These are phyloP conservation scores for Eurosta solidaginis DNA, from an alignment of 1,140 invertebrate species.

Conservation along the genomic window DNA sequence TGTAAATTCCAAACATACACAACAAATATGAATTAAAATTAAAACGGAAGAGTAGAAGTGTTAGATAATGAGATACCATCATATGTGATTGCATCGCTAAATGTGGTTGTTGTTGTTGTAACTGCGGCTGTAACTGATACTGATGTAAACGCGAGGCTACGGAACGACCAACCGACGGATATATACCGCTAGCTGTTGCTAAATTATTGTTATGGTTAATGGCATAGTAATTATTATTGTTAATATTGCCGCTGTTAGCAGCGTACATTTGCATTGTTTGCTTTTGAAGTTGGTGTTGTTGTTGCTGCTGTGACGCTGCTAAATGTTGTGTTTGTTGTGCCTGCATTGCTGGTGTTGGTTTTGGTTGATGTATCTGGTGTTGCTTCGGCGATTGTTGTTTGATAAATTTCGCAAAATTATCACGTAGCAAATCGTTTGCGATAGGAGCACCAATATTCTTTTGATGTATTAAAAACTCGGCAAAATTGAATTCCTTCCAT, in stretches of 20 bases:
- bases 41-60: not conserved
- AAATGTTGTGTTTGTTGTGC: slow-evolving; percentile 29
- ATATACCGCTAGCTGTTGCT: not conserved
- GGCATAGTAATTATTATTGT: slow-evolving; percentile 24
- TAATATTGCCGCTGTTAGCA: not conserved
- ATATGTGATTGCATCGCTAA: slow-evolving; percentile 30
- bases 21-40: not conserved
- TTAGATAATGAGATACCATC: slow-evolving; percentile 39
- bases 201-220: slow-evolving; percentile 31
- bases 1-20: not conserved
- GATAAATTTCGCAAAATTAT: slow-evolving; percentile 44
- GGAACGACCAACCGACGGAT: slow-evolving; percentile 40
- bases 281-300: slow-evolving; percentile 30
- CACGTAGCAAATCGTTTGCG: slow-evolving; percentile 45
- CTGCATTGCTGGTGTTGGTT: slow-evolving; percentile 48
- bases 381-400: slow-evolving; percentile 29
- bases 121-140: slow-evolving; percentile 39
- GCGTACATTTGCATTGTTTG: slow-evolving; percentile 14
- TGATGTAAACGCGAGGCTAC: slow-evolving; percentile 48
- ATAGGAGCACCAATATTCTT: slow-evolving; percentile 50
- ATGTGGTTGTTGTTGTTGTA: slow-evolving; percentile 31
- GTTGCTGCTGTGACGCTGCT: slow-evolving; percentile 10
- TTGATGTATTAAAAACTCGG: slow-evolving; percentile 51
- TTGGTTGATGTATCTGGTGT: slow-evolving; percentile 35
- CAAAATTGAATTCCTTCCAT: slow-evolving; percentile 52